These are phyloP conservation scores for Heliconius hortense DNA, from an alignment of 2,888 invertebrate species.

Conservation along the genomic window DNA sequence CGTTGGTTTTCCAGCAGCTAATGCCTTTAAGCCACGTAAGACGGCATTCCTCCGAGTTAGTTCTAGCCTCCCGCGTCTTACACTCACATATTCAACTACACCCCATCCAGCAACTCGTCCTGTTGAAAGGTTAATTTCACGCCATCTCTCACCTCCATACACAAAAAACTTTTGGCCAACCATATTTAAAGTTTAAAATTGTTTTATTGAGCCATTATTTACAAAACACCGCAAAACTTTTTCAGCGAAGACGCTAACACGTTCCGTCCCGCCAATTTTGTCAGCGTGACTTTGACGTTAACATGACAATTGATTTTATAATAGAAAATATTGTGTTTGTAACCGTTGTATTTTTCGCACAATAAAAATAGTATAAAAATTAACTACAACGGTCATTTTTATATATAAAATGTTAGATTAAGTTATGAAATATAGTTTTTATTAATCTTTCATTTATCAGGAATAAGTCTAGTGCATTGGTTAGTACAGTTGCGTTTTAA, in stretches of 20 bases:
- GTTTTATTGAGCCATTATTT: conserved; percentile 3
- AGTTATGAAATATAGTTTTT: too few species aligned
- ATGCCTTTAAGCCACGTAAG: conserved; percentile 51
- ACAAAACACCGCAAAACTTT: conserved; percentile 11
- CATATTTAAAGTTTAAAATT: conserved; percentile 26
- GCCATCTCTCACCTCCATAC: conserved; percentile 54
- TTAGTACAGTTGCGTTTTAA: too few species aligned
- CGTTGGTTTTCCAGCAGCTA: conserved; percentile 45
- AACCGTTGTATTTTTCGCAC: too few species aligned
- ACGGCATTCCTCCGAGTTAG: conserved; percentile 46
- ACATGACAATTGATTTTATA: too few species aligned
- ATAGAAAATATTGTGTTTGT: too few species aligned
- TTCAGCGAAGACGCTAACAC: background rate
- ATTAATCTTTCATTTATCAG: too few species aligned
- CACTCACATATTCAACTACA: conserved; percentile 47
- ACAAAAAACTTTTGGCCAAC: conserved; percentile 48
- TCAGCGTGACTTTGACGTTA: background rate
- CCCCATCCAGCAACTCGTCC: conserved; percentile 51
- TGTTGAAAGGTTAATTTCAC: conserved; percentile 49
- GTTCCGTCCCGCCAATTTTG: conserved; percentile 39
- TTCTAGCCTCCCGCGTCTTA: conserved; percentile 46
- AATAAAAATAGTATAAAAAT: too few species aligned
- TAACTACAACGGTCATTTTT: too few species aligned
- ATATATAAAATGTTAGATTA: too few species aligned
- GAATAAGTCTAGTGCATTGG: too few species aligned